Evolutionary conservation across 2,888 invertebrate genomes (phyloP), one percentile per base, ranked within the genome.

Genomic region (Apamea sordens): DNA sequence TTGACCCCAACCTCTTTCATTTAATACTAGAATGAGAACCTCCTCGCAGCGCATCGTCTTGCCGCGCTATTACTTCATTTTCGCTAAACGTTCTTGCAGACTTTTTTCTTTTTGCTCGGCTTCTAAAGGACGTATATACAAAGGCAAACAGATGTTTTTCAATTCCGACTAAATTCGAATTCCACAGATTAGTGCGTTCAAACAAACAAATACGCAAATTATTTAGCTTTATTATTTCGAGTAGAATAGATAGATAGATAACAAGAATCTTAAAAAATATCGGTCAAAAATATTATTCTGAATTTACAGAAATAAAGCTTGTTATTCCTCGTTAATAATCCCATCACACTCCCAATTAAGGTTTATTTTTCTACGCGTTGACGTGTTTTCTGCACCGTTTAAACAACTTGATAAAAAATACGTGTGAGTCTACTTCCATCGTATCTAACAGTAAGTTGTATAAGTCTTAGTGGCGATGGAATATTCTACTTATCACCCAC

Each of bases 291-390:
- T 73, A 59, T n/a, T 75, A 59, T 47, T 73, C 15, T 0, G 21
- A 61, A 47, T 61, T 7, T 73, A 36, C 0, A 18, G 18, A 64
- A 53, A 64, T 21, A 21, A 56, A 71, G 36, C 21, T 59, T n/a
- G 32, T 44, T 80, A n/a, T 65, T 50, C n/a, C 32, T 65, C 65
- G 67, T 80, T 72, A 65, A 56, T 24, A 36, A 53, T 73, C 5
- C n/a, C 63, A 81, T 36, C 13, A 47, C 32, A 50, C 7, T 71
- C 10, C n/a, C 24, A 72, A 80, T 73, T 65, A 73, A 28, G 63
- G 24, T 74, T 53, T 68, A 44, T 63, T 75, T 80, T 68, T 63
- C 28, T 36, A 24, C 28, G 15, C 1, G 7, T 63, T 44, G 24
- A 68, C 36, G 18, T 63, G 18, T 63, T 80, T 68, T 63, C 36